A percentile compares a stretch with the other conserved stretches of the same genome.
Evolutionary conservation across 2,113 vertebrate genomes (phyloP).

Genomic region (Cranoglanis bouderius): DNA sequence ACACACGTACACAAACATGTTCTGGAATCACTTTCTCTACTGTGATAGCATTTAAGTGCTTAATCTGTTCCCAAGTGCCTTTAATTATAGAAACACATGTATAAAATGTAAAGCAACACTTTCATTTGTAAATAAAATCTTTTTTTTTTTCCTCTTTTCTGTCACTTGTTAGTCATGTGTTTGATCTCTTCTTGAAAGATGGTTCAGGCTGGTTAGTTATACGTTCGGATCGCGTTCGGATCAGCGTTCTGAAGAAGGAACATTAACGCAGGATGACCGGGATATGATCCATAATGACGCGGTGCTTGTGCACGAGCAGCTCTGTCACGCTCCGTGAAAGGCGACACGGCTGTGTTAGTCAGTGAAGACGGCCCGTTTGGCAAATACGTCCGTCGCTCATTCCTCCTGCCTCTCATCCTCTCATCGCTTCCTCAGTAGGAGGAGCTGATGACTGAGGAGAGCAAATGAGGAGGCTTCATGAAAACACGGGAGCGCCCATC

Average conservation of each 20-base stretch:
- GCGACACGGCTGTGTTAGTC: not conserved
- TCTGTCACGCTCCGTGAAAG: not conserved
- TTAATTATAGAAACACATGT: constrained; percentile 54
- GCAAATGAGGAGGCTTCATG: too few relatives aligned
- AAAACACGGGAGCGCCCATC: too few relatives aligned
- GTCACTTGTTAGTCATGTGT: not conserved
- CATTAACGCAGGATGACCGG: not conserved
- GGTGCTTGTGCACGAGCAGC: not conserved
- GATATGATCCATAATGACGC: too few relatives aligned
- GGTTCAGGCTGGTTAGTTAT: not conserved
- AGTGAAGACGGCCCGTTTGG: not conserved
- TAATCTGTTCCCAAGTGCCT: constrained; percentile 69
- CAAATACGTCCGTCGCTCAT: not conserved
- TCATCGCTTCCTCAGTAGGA: not conserved
- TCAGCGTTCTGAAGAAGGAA: not conserved
- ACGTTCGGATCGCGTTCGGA: not conserved
- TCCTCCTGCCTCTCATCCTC: not conserved
- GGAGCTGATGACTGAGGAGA: not conserved
- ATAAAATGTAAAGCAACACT: constrained; percentile 62
- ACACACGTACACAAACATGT: not conserved
- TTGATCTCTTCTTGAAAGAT: not conserved
- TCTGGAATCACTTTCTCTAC: not conserved
- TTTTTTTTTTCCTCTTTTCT: constrained; percentile 49
- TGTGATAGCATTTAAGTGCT: not conserved
- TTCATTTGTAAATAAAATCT: constrained; percentile 73